phyloP scores from a whole-genome alignment of 1,140 invertebrate genomes.

The Bursaphelenchus mucronatus region DNA sequence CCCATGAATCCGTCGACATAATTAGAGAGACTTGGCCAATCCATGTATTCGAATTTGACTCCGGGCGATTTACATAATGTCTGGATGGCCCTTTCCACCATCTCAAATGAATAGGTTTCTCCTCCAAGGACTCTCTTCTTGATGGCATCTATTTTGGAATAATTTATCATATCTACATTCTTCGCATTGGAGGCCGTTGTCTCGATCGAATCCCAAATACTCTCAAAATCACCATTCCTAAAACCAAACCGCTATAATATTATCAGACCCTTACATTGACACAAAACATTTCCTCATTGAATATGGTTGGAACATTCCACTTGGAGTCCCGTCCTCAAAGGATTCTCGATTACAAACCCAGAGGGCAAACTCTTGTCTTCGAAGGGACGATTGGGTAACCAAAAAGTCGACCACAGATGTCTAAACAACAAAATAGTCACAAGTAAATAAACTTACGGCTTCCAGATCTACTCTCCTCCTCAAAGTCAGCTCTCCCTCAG shows the following conservation, averaged over 20 bases:
- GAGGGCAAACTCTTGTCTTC: not conserved
- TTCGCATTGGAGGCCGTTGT: too few relatives aligned
- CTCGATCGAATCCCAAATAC: too few relatives aligned
- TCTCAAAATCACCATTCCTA: too few relatives aligned
- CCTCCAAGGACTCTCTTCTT: conserved; percentile 35
- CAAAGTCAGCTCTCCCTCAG: not conserved
- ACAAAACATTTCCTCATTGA: conserved; percentile 1
- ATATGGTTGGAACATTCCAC: conserved; percentile 17
- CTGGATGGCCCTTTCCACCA: conserved; percentile 30
- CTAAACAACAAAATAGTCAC: conserved; percentile 1
- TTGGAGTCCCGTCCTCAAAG: conserved; percentile 3
- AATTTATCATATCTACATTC: too few relatives aligned
- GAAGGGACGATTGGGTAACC: not conserved
- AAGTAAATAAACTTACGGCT: not conserved
- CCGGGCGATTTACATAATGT: conserved; percentile 17
- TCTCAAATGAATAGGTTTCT: conserved; percentile 33
- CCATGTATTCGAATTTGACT: conserved; percentile 16
- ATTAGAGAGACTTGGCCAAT: conserved; percentile 30
- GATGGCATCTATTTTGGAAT: not conserved
- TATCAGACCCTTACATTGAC: conserved; percentile 1
- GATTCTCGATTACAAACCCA: conserved; percentile 17
- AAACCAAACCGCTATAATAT: too few relatives aligned
- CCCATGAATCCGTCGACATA: conserved; percentile 27
- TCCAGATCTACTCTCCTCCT: conserved; percentile 6
- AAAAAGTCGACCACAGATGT: conserved; percentile 13